Evolutionary conservation across 1,140 invertebrate genomes (phyloP).

Genomic region (Drosophila hydei): DNA sequence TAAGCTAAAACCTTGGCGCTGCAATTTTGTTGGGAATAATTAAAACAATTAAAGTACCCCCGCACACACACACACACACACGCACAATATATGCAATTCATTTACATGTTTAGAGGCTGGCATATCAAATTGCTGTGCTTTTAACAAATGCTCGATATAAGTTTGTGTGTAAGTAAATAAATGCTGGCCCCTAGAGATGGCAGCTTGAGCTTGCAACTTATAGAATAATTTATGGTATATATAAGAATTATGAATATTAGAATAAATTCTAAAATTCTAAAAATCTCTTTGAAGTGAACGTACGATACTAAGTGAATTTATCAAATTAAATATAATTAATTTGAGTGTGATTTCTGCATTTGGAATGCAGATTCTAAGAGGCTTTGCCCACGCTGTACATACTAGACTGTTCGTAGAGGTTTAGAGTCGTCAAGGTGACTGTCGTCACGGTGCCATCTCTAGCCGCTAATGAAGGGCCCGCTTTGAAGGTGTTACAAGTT

Average conservation of each 20-base stretch:
- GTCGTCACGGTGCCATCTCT: conserved; percentile 16
- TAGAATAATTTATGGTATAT: not conserved
- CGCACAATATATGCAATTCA: conserved; percentile 12
- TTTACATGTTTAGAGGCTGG: conserved; percentile 39
- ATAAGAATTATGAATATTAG: too few relatives aligned
- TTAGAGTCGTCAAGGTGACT: not conserved
- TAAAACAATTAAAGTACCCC: conserved; percentile 27
- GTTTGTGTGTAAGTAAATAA: not conserved
- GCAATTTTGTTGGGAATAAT: not conserved
- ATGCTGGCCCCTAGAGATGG: not conserved
- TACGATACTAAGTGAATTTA: too few relatives aligned
- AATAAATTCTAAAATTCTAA: too few relatives aligned
- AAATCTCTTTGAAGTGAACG: too few relatives aligned
- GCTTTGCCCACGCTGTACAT: too few relatives aligned
- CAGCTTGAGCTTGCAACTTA: not conserved
- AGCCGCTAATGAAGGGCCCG: conserved; percentile 25
- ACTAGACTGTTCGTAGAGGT: too few relatives aligned
- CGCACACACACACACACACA: not conserved
- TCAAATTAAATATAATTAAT: too few relatives aligned
- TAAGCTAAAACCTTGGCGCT: conserved; percentile 11
- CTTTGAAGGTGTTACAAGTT: conserved; percentile 28
- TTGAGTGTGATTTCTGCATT: too few relatives aligned
- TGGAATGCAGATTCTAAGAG: too few relatives aligned
- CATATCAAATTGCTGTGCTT: conserved; percentile 20
- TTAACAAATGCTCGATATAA: conserved; percentile 13